Evolutionary conservation across 2,113 vertebrate species (phyloP), one percentile per base, ranked within the genome.

Genomic region (Cyprichromis sp.): DNA sequence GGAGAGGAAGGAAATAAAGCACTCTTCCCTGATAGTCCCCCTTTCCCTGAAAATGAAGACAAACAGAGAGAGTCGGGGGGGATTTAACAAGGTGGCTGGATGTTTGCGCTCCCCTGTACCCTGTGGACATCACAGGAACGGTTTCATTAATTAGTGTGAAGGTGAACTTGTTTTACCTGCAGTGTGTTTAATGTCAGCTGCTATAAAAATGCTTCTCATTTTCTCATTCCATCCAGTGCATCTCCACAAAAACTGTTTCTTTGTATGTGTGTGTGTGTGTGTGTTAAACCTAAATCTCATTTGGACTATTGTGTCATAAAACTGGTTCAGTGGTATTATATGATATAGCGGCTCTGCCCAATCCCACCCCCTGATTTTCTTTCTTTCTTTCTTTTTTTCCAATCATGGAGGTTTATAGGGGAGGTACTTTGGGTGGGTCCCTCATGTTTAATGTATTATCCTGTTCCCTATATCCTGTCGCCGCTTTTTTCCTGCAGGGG

Each of bases 381-480:
- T 61, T 54, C 3, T 13, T 7, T 8, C 13, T 66, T 4, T 34
- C 21, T 24, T 24, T 10, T 9, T 14, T 24, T 0, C 14, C 76
- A 87, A 61, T 84, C 80, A 17, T 31, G 82, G 83, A 82, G 45
- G 55, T 80, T 89, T 91, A 79, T 63, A 82, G 86, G 94, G 95
- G 95, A 94, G 95, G 95, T 83, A 91, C 95, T 91, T 83, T 84
- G 92, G 92, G 89, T 94, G 92, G 92, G 90, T 93, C 89, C 59
- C 91, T 95, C 92, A 95, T 95, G 94, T 93, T 93, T 95, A 88
- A 94, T 94, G 87, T 34, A 93, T 87, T 47, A 87, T 59, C 91
- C 86, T 57, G 87, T 80, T 88, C 52, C 66, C 81, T 94, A 93
- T 94, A 95, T 93, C 82, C 84, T 63, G 68, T 80, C 45, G 57